Evolutionary conservation across 2,888 invertebrate species (phyloP).

Genomic region (Hirudinaria manillensis): DNA sequence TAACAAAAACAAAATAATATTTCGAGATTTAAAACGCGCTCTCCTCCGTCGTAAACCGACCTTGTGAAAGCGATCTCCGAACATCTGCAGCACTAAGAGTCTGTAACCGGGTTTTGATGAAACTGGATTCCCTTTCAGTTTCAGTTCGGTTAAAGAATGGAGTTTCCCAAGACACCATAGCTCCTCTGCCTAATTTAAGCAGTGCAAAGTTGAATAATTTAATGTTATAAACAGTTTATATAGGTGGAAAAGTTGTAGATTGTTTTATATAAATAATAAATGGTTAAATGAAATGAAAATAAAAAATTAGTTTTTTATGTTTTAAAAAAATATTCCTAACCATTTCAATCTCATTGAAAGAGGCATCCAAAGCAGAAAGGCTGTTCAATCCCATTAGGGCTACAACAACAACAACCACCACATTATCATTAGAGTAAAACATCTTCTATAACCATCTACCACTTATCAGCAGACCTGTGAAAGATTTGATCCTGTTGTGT

Average conservation of each 20-base stretch:
- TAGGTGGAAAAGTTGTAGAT: too few species aligned
- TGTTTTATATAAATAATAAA: background rate
- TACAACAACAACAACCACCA: background rate
- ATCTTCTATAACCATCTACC: background rate
- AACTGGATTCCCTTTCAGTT: background rate
- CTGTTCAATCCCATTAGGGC: background rate
- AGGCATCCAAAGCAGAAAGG: background rate
- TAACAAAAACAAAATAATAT: too few species aligned
- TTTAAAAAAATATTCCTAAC: conserved; percentile 2
- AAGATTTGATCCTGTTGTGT: conserved; percentile 3
- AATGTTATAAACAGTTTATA: too few species aligned
- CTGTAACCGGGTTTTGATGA: background rate
- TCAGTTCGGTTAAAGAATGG: background rate
- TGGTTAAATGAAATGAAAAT: background rate
- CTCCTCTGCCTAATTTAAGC: background rate
- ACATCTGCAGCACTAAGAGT: background rate
- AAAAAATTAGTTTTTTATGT: background rate
- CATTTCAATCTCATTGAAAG: background rate
- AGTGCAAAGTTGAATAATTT: background rate
- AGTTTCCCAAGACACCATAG: background rate
- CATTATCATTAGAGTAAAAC: too few species aligned
- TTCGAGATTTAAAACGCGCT: too few species aligned
- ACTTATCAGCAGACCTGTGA: background rate
- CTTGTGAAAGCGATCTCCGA: background rate
- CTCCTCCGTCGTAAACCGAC: background rate